Evolutionary conservation across 2,888 invertebrate genomes (phyloP).

Genomic region (Chirona hameri): DNA sequence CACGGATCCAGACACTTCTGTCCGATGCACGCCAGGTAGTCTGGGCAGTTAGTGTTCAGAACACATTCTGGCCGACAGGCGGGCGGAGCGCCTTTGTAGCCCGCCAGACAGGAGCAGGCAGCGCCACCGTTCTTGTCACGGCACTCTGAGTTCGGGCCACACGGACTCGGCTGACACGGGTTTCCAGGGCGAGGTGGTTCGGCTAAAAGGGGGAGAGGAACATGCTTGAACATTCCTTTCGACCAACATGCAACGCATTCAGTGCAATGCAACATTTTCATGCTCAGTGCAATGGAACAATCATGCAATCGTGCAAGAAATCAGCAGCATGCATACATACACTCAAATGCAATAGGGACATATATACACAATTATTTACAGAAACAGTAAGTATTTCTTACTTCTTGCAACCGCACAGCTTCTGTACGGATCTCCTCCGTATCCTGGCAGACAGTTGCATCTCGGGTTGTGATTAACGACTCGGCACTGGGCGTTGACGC

Average conservation of each 20-base stretch:
- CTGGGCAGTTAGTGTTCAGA: constrained; percentile 63
- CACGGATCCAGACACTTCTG: constrained; percentile 58
- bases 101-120: too few species aligned
- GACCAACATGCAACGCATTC: neutral
- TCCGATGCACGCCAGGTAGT: constrained; percentile 67
- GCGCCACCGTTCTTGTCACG: too few species aligned
- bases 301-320: neutral
- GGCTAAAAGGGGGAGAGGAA: neutral
- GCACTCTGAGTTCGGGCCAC: constrained; percentile 78
- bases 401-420: neutral
- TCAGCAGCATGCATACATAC: neutral
- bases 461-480: too few species aligned
- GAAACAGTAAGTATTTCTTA: neutral
- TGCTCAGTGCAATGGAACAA: too few species aligned
- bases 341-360: neutral
- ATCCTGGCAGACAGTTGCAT: too few species aligned
- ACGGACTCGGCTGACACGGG: constrained; percentile 61
- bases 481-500: too few species aligned
- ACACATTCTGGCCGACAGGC: too few species aligned
- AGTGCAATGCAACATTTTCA: neutral
- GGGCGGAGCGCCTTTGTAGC: too few species aligned
- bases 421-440: too few species aligned
- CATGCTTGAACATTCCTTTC: neutral
- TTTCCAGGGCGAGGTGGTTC: constrained; percentile 45
- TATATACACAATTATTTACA: neutral